Percentiles rank a stretch among this genome's conserved stretches.
These are phyloP conservation scores for Mythimna loreyi DNA, from an alignment of 2,888 invertebrate genomes.

Conservation along the genomic window DNA sequence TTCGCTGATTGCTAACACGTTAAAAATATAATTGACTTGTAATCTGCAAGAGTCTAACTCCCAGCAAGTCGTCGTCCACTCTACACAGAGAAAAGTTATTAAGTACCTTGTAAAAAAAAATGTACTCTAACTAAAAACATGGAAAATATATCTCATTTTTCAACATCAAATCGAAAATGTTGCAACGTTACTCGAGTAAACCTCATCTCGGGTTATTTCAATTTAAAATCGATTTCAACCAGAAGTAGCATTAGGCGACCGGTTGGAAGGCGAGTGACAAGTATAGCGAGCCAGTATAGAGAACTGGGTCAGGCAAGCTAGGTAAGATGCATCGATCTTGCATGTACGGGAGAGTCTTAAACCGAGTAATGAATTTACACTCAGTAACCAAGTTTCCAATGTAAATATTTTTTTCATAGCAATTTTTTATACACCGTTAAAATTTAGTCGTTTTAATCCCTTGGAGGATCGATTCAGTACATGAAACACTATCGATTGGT, in stretches of 20 bases:
- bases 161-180: conserved; percentile 27
- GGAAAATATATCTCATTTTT: not conserved
- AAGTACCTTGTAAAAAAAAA: not conserved
- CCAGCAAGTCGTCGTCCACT: no score
- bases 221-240: conserved; percentile 57
- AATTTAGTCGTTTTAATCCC: no score
- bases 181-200: conserved; percentile 19
- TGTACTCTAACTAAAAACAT: not conserved
- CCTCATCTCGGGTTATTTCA: conserved; percentile 28
- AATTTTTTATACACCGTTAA: no score
- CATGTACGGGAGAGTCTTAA: conserved; percentile 18
- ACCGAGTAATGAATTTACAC: conserved; percentile 1
- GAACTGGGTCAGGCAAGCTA: conserved; percentile 71
- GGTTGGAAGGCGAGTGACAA: conserved; percentile 48
- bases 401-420: no score
- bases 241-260: conserved; percentile 47
- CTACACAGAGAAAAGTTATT: no score
- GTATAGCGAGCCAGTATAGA: conserved; percentile 42
- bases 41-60: no score
- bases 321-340: conserved; percentile 74
- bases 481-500: no score
- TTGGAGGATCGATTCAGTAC: no score
- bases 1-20: no score
- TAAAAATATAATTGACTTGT: no score
- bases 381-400: not conserved